Conservation (phyloP, 2,888 invertebrate genomes). For the Drosophila hamatofila region DNA sequence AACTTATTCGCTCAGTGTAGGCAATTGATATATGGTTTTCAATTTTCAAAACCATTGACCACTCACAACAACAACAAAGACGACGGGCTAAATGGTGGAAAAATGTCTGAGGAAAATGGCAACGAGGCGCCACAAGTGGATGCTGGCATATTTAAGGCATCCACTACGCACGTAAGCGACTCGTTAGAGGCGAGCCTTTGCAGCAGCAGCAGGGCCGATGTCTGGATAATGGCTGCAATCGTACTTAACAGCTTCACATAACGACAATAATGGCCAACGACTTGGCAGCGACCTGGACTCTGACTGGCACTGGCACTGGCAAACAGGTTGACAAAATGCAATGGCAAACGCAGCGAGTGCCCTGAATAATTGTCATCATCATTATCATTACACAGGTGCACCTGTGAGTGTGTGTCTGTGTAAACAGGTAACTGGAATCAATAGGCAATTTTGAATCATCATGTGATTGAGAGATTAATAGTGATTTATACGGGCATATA, state of each 20-base stretch:
- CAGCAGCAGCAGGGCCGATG: not conserved
- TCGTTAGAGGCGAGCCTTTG: conserved; percentile 11
- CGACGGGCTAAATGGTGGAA: conserved; percentile 34
- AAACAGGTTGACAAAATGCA: conserved; percentile 69
- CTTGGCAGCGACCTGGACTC: conserved; percentile 32
- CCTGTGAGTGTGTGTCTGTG: not conserved
- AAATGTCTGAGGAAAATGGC: conserved; percentile 33
- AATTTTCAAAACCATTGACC: conserved; percentile 78
- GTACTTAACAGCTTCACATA: conserved; percentile 82
- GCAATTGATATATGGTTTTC: conserved; percentile 84
- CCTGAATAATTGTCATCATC: conserved; percentile 66
- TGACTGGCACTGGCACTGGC: conserved; percentile 11
- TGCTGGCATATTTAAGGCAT: conserved; percentile 69
- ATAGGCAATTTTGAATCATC: not conserved
- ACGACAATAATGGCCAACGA: conserved; percentile 77
- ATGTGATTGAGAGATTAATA: not conserved
- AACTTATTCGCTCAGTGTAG: conserved; percentile 71
- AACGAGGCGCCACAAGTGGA: conserved; percentile 31
- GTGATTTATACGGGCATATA: not conserved
- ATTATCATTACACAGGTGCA: conserved; percentile 37
- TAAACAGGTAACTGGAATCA: not conserved
- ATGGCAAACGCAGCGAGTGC: conserved; percentile 52
- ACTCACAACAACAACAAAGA: conserved; percentile 42
- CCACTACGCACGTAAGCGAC: conserved; percentile 47
- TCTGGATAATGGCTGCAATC: conserved; percentile 63